These are phyloP conservation scores for Podarcis siculus DNA, from an alignment of 2,797 vertebrate species.

Conservation along the genomic window DNA sequence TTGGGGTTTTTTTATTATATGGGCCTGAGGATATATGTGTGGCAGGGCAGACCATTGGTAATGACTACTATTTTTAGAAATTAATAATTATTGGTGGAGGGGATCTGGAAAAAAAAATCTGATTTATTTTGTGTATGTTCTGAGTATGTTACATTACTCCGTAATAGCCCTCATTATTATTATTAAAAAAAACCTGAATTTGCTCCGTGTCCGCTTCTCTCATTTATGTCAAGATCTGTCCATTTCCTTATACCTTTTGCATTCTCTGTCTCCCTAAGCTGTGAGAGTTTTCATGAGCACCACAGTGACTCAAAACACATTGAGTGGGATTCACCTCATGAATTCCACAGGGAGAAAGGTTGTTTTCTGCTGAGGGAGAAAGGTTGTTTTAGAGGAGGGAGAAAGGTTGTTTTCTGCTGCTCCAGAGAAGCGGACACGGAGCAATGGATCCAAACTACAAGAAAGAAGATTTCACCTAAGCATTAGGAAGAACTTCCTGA, in stretches of 20 bases:
- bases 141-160: not conserved
- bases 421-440: no score
- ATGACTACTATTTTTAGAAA: not conserved
- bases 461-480: no score
- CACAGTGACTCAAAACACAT: constrained; percentile 10
- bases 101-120: not conserved
- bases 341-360: no score
- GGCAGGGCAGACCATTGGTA: not conserved
- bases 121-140: not conserved
- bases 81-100: not conserved
- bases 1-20: not conserved
- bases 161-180: not conserved
- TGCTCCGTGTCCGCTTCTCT: no score
- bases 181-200: not conserved
- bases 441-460: no score
- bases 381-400: no score
- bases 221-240: not conserved
- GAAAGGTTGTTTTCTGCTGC: no score
- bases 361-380: no score
- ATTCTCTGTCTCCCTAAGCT: constrained; percentile 13
- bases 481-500: no score
- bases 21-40: not conserved
- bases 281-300: not conserved
- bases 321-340: not conserved
- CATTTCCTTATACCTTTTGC: not conserved